phyloP scores from a whole-genome alignment of 2,888 invertebrate genomes.

The Rotaria sp. region DNA sequence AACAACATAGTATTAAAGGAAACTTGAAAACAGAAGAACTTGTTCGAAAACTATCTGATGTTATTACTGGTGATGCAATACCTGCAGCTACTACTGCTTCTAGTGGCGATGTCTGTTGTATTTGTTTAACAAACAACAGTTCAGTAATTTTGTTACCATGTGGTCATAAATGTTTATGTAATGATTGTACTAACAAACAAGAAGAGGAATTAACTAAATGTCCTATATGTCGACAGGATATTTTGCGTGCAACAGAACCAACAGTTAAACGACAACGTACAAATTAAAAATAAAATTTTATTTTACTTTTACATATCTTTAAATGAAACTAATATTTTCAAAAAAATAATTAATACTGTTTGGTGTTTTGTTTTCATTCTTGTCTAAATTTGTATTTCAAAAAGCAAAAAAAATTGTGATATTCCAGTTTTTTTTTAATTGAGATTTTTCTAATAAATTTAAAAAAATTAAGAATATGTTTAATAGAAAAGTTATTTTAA shows the following conservation, averaged over 20 bases:
- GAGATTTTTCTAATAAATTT: no score
- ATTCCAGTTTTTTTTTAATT: no score
- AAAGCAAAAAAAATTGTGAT: no score
- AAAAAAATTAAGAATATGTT: no score
- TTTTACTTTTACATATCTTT: neutral
- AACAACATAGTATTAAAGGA: constrained; percentile 5
- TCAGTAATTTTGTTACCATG: neutral
- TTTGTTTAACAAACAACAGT: constrained; percentile 5
- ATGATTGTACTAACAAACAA: neutral
- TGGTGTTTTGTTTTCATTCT: neutral
- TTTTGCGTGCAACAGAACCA: neutral
- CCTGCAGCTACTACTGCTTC: neutral
- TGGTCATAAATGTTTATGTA: constrained; percentile 4
- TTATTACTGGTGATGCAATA: neutral
- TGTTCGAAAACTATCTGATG: neutral
- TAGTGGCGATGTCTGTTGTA: neutral
- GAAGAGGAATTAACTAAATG: neutral
- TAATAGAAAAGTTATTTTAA: no score
- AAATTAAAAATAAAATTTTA: neutral
- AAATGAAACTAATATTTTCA: no score
- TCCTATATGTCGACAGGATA: constrained; percentile 4
- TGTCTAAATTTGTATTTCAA: no score
- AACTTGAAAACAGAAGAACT: neutral
- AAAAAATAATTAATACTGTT: neutral
- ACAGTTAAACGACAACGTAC: neutral